Percentiles rank a stretch among this genome's conserved stretches.
Evolutionary conservation across 2,888 invertebrate genomes (phyloP).

Genomic region (Eremobia ochroleuca): DNA sequence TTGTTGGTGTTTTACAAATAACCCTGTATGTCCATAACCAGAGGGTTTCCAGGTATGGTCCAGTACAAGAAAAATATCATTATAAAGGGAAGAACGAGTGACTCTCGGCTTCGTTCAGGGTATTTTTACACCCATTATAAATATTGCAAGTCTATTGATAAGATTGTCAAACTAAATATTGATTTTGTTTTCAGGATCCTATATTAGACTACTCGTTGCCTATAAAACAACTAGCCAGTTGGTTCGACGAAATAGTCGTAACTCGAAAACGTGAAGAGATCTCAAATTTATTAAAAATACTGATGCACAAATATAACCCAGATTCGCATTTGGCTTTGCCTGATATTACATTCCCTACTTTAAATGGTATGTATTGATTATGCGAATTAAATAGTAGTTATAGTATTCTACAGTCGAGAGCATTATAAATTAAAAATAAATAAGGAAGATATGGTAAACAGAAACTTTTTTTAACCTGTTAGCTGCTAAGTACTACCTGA

Average conservation of each 20-base stretch:
- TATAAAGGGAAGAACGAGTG: not conserved
- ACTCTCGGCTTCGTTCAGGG: not conserved
- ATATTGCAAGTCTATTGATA: not conserved
- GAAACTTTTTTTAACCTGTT: not conserved
- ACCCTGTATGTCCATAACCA: too few species aligned
- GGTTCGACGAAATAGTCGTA: constrained; percentile 97
- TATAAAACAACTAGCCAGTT: constrained; percentile 95
- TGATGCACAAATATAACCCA: constrained; percentile 94
- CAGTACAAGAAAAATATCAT: not conserved
- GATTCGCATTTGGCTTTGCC: constrained; percentile 93
- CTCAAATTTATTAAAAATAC: constrained; percentile 93
- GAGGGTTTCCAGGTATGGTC: not conserved
- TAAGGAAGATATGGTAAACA: not conserved
- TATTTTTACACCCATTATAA: not conserved
- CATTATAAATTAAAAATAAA: too few species aligned
- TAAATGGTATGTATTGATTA: constrained; percentile 90
- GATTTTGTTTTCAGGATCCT: constrained; percentile 92
- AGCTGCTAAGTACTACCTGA: not conserved
- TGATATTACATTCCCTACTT: constrained; percentile 94
- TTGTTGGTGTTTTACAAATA: too few species aligned
- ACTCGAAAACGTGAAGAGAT: constrained; percentile 97
- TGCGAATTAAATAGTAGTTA: not conserved
- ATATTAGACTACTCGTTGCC: constrained; percentile 95
- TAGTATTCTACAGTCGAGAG: not conserved
- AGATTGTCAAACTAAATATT: constrained; percentile 6